Conservation (phyloP, 2,888 invertebrate genomes). For the Latrodectus hesperus region DNA sequence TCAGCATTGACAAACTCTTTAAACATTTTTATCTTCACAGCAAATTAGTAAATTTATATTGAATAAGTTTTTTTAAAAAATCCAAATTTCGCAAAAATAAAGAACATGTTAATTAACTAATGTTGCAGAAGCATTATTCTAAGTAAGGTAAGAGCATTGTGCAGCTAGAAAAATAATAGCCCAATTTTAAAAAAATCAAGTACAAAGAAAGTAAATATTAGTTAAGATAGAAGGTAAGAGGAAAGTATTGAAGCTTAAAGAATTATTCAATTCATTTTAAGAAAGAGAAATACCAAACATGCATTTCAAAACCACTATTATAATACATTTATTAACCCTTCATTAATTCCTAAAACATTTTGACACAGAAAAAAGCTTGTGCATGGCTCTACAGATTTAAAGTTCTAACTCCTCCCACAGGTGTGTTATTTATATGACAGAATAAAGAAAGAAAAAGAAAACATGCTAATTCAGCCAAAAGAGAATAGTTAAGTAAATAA, state of each 20-base stretch:
- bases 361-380: slow-evolving; percentile 21
- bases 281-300: neutral
- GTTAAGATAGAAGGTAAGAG: too few relatives aligned
- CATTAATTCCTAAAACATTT: neutral
- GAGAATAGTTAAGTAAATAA: slow-evolving; percentile 21
- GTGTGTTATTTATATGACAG: slow-evolving; percentile 56
- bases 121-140: too few relatives aligned
- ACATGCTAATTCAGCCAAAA: slow-evolving; percentile 55
- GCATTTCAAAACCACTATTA: neutral
- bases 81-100: too few relatives aligned
- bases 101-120: too few relatives aligned
- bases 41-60: too few relatives aligned
- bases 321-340: neutral
- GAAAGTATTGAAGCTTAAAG: neutral
- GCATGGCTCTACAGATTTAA: slow-evolving; percentile 57
- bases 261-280: neutral
- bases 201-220: too few relatives aligned
- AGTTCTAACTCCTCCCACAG: slow-evolving; percentile 54
- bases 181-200: too few relatives aligned
- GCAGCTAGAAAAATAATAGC: too few relatives aligned
- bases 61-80: too few relatives aligned
- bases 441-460: slow-evolving; percentile 28
- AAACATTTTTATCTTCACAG: too few relatives aligned
- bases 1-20: too few relatives aligned
- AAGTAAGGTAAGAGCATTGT: too few relatives aligned